Evolutionary conservation across 2,888 invertebrate species (phyloP).

Genomic region (Luffia ferchaultella): DNA sequence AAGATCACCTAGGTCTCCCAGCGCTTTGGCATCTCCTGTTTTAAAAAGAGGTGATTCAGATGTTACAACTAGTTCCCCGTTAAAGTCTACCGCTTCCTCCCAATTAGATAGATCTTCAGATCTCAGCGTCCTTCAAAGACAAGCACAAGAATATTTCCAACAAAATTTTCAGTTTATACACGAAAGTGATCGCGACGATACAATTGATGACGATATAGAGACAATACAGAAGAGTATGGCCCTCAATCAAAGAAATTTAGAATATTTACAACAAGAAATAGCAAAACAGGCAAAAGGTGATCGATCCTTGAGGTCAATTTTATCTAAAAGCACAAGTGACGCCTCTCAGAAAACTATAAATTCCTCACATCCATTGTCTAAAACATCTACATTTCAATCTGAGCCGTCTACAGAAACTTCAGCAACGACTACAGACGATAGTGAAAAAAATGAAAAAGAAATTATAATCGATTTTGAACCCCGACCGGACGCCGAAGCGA

Average conservation of each 20-base stretch:
- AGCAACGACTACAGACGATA: constrained; percentile 57
- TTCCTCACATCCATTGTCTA: constrained; percentile 48
- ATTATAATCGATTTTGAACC: constrained; percentile 91
- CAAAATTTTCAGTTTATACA: constrained; percentile 63
- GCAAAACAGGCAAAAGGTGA: constrained; percentile 54
- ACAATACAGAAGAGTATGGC: constrained; percentile 62
- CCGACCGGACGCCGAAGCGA: constrained; percentile 69
- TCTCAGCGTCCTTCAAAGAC: constrained; percentile 42
- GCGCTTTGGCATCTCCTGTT: constrained; percentile 57
- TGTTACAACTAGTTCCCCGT: constrained; percentile 47
- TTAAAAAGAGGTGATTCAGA: constrained; percentile 49
- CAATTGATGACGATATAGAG: constrained; percentile 58
- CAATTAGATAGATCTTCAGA: constrained; percentile 54
- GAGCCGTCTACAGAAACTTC: constrained; percentile 61
- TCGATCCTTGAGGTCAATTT: constrained; percentile 41
- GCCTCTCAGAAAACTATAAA: constrained; percentile 50
- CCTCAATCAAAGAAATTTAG: constrained; percentile 53
- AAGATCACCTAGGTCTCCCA: constrained; percentile 73
- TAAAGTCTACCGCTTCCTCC: constrained; percentile 48
- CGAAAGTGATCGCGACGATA: constrained; percentile 60
- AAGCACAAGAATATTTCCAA: constrained; percentile 60
- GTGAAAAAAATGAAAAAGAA: constrained; percentile 76
- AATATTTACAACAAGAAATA: constrained; percentile 60
- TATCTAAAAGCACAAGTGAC: constrained; percentile 55
- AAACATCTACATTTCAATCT: constrained; percentile 61